These are phyloP conservation scores for Excalfactoria chinensis DNA, from an alignment of 2,113 vertebrate species.

Conservation along the genomic window DNA sequence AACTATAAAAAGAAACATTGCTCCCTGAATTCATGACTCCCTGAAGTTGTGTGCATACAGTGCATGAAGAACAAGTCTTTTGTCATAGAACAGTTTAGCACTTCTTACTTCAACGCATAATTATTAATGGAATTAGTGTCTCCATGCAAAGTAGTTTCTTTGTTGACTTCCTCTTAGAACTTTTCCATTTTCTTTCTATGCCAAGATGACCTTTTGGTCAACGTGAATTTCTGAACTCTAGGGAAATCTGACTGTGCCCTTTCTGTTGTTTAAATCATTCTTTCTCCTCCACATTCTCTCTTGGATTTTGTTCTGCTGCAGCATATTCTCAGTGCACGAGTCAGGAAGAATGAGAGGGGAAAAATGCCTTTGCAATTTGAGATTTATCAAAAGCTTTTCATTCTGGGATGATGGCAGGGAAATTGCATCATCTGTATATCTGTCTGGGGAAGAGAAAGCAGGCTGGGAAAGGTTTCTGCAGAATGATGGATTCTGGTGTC, in stretches of 20 bases:
- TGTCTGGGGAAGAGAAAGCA: constrained; percentile 51
- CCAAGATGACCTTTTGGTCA: constrained; percentile 54
- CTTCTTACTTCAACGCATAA: constrained; percentile 21
- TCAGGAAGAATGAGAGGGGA: constrained; percentile 1
- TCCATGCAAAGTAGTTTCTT: constrained; percentile 45
- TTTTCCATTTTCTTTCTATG: constrained; percentile 12
- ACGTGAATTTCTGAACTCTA: neutral
- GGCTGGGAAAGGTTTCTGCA: constrained; percentile 52
- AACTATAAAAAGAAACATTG: neutral
- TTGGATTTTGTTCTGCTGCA: constrained; percentile 29
- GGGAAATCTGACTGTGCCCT: constrained; percentile 46
- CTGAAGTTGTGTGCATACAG: neutral
- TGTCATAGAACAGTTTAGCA: constrained; percentile 2
- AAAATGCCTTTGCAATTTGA: neutral
- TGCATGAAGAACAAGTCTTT: neutral
- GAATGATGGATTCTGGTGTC: constrained; percentile 22
- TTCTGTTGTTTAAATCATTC: constrained; percentile 38
- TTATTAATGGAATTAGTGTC: constrained; percentile 31
- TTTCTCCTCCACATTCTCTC: neutral
- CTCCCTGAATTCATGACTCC: neutral
- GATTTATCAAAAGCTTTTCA: constrained; percentile 65
- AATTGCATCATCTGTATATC: constrained; percentile 31
- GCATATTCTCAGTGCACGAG: neutral
- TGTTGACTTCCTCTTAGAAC: constrained; percentile 24
- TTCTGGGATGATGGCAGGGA: constrained; percentile 42